Evolutionary conservation across 2,888 invertebrate genomes (phyloP).

Genomic region (Beris chalybata): DNA sequence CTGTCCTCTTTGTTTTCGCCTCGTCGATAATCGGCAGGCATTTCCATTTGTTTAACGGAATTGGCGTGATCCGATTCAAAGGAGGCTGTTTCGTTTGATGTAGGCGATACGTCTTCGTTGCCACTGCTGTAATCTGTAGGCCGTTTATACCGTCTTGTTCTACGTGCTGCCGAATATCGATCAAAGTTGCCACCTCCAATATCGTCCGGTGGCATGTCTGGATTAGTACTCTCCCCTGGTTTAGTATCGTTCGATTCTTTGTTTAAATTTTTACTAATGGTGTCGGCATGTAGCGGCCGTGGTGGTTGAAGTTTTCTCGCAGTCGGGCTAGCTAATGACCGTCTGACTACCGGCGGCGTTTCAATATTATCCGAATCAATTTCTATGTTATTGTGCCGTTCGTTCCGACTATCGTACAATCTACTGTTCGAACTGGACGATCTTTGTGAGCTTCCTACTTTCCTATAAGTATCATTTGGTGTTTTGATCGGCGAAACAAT

Average conservation of each 20-base stretch:
- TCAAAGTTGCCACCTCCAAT: constrained; percentile 81
- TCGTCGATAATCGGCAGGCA: constrained; percentile 31
- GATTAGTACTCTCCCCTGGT: neutral
- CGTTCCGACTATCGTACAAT: constrained; percentile 46
- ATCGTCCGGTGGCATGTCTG: constrained; percentile 53
- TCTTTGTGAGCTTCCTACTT: neutral
- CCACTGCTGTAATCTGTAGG: constrained; percentile 63
- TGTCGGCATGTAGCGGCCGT: constrained; percentile 19
- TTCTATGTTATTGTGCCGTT: constrained; percentile 68
- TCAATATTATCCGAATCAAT: constrained; percentile 90
- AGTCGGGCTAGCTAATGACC: constrained; percentile 58
- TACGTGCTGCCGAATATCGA: constrained; percentile 76
- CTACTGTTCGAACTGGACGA: neutral
- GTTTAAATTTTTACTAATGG: constrained; percentile 16
- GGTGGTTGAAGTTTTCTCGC: constrained; percentile 14
- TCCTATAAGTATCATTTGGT: neutral
- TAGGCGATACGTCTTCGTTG: constrained; percentile 60
- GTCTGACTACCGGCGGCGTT: constrained; percentile 81
- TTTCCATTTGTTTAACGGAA: constrained; percentile 54
- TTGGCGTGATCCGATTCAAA: constrained; percentile 58
- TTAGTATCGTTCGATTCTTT: neutral
- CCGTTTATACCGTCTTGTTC: constrained; percentile 79
- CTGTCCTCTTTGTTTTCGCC: constrained; percentile 60
- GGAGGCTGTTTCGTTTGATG: constrained; percentile 53
- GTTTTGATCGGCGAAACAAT: neutral